Conservation (phyloP, 2,113 vertebrate genomes). For the Perccottus glenii region DNA sequence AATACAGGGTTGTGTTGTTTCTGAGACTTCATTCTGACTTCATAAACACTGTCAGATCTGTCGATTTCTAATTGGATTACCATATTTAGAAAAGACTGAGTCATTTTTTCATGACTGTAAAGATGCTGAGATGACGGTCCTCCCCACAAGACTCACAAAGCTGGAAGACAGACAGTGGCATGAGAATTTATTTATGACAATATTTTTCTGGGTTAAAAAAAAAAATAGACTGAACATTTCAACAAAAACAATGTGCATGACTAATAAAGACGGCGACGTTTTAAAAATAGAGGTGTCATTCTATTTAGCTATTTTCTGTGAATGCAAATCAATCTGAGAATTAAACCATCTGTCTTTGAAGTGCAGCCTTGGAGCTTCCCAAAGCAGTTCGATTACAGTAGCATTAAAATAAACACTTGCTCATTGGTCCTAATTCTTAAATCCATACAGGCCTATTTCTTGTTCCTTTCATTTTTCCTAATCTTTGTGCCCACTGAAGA, state of each 20-base stretch:
- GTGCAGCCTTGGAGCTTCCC: slow-evolving; percentile 3
- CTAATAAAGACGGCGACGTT: background rate
- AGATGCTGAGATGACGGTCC: slow-evolving; percentile 63
- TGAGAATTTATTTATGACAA: background rate
- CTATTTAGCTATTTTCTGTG: slow-evolving; percentile 16
- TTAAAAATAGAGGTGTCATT: slow-evolving; percentile 14
- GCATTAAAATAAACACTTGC: slow-evolving; percentile 22
- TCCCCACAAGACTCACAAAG: slow-evolving; percentile 26
- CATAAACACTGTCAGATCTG: slow-evolving; percentile 32
- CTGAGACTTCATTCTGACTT: slow-evolving; percentile 20
- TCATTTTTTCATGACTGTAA: slow-evolving; percentile 56
- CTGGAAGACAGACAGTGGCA: slow-evolving; percentile 21
- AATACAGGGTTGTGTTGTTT: background rate
- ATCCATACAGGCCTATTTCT: slow-evolving; percentile 4
- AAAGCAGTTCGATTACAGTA: slow-evolving; percentile 2
- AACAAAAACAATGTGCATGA: background rate
- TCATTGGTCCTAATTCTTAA: slow-evolving; percentile 32
- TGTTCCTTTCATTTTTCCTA: slow-evolving; percentile 30
- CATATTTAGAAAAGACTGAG: slow-evolving; percentile 62
- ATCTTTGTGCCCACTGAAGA: slow-evolving; percentile 34
- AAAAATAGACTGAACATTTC: slow-evolving; percentile 1
- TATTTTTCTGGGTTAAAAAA: background rate
- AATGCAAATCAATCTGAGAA: slow-evolving; percentile 10
- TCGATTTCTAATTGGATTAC: slow-evolving; percentile 61
- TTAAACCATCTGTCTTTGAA: slow-evolving; percentile 16